Evolutionary conservation across 2,113 vertebrate genomes (phyloP).

Genomic region (Microtus pennsylvanicus): DNA sequence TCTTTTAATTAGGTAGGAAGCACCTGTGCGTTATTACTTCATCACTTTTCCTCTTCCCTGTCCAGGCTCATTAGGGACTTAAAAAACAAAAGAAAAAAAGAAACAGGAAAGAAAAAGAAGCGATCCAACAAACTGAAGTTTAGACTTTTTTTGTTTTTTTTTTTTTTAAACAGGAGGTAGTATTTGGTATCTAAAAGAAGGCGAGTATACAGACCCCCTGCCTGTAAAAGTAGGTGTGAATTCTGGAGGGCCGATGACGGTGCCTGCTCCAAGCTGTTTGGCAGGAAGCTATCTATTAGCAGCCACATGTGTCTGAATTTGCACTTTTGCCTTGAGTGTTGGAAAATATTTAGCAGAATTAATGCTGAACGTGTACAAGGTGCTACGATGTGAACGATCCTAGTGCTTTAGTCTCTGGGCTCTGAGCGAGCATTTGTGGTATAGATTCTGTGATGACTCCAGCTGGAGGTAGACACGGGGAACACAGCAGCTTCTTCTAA

Average conservation of each 20-base stretch:
- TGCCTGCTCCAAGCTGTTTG: background rate
- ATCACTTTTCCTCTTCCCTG: constrained; percentile 63
- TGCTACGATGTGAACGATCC: background rate
- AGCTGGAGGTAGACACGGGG: background rate
- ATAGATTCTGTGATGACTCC: background rate
- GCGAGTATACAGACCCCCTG: background rate
- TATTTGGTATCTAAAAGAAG: background rate
- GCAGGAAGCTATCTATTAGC: background rate
- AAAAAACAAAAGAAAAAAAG: background rate
- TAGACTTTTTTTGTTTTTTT: constrained; percentile 54
- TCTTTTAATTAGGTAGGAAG: constrained; percentile 81
- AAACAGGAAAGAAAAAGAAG: background rate
- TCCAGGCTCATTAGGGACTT: constrained; percentile 54
- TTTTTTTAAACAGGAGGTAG: background rate
- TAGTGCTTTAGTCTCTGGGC: background rate
- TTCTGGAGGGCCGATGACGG: background rate
- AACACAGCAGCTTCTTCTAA: background rate
- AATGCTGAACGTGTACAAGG: background rate
- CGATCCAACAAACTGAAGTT: constrained; percentile 32
- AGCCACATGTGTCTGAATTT: background rate
- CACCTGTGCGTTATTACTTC: constrained; percentile 77
- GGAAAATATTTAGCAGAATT: constrained; percentile 63
- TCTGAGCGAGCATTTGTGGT: background rate
- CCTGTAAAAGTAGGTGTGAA: background rate
- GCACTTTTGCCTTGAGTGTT: constrained; percentile 10